Evolutionary conservation across 2,797 vertebrate genomes (phyloP), one percentile per base, ranked within the genome.

Genomic region (Myotis daubentonii): DNA sequence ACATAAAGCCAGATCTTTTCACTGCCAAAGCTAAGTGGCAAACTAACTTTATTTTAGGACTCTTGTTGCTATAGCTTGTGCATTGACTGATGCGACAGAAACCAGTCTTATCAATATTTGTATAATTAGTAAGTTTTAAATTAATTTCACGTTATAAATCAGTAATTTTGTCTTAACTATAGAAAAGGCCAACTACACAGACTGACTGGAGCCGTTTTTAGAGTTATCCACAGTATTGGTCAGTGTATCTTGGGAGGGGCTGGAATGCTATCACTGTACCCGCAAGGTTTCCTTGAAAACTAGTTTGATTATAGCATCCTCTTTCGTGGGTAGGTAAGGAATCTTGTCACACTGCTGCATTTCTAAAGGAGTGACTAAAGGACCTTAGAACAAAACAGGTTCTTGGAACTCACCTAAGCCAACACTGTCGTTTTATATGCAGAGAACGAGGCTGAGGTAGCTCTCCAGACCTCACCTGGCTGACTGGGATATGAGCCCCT

Each of bases 1-100:
- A 6, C 15, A 16, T 16, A 5, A 55, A 55, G 36, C 47, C 17
- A 30, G 25, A 20, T 22, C 51, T 23, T 38, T 41, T 19, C 16
- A 4, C 19, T 76, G 41, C 87, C 70, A 62, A 38, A 83, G 57
- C 30, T 1, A 11, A 66, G 17, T 36, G 8, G 55, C 30, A 38
- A 65, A 17, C 25, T 65, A 47, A 47, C 81, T 33, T 49, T 25
- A 3, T 62, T 25, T 30, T 2, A 44, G 71, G 49, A 15, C 17
- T 72, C 47, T 2, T 25, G 6, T 11, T 51, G 19, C 55, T 5
- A 2, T 0, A 33, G 3, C 41, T 19, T 36, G 13, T 28, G 33
- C 72, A 17, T 11, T 1, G 3, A 3, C 17, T 1, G 2, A 3
- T 20, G 33, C 9, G 3, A 16, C 0, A 1, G 65, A 36, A 15